phyloP scores from a whole-genome alignment of 2,888 invertebrate species.

The Auanema freiburgensis region DNA sequence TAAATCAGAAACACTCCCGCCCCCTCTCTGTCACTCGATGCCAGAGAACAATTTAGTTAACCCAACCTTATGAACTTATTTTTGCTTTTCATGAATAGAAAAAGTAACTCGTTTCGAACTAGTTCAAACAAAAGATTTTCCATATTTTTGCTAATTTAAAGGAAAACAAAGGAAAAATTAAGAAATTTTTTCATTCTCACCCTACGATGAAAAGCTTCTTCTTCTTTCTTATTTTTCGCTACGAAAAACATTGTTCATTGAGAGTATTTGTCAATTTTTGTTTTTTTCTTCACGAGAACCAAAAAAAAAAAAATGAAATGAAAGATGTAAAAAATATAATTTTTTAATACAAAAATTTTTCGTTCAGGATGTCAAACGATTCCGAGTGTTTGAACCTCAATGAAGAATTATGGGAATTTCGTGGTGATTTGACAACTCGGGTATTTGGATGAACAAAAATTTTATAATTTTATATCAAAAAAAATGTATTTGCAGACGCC shows the following conservation, averaged over 20 bases:
- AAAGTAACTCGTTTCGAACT: no score
- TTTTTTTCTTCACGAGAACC: neutral
- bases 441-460: constrained; percentile 14
- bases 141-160: no score
- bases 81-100: no score
- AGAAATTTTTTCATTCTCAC: neutral
- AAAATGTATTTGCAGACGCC: constrained; percentile 29
- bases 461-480: constrained; percentile 3
- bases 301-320: no score
- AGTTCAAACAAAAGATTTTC: no score
- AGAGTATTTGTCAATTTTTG: neutral
- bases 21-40: neutral
- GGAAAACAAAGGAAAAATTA: constrained; percentile 2
- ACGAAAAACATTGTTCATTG: neutral
- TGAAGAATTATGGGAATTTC: constrained; percentile 55
- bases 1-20: neutral
- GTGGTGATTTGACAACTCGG: constrained; percentile 38
- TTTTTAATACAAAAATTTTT: no score
- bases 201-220: neutral
- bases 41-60: no score
- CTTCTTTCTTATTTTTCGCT: neutral
- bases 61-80: no score
- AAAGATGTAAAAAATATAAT: no score
- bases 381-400: constrained; percentile 56
- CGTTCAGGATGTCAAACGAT: constrained; percentile 51